These are phyloP conservation scores for Myotis findleyi DNA, from an alignment of 2,797 vertebrate genomes.

Conservation along the genomic window DNA sequence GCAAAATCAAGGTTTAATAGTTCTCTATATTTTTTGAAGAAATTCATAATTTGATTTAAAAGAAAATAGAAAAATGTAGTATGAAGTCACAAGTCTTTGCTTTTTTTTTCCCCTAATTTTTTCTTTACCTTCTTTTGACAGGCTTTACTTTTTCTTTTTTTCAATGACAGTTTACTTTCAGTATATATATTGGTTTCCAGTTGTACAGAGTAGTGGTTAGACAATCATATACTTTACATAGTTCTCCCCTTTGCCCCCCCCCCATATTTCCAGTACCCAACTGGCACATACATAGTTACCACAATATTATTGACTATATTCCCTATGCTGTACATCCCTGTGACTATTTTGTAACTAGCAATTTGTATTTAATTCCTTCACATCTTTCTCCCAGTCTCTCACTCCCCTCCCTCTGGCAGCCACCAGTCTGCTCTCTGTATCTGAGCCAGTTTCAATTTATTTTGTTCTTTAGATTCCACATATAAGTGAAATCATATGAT, in stretches of 20 bases:
- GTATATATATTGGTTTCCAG: neutral
- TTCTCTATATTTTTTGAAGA: neutral
- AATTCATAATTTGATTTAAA: constrained; percentile 38
- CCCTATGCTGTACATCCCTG: neutral
- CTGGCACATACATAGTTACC: neutral
- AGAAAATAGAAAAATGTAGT: neutral
- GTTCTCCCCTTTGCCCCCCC: neutral
- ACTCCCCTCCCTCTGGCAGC: neutral
- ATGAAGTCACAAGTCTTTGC: neutral
- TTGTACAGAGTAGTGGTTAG: neutral
- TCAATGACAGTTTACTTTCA: neutral
- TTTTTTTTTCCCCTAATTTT: neutral
- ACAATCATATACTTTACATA: neutral
- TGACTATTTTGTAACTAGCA: neutral
- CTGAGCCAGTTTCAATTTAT: neutral
- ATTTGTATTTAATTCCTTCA: neutral
- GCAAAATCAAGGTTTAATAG: neutral
- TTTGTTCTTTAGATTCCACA: neutral
- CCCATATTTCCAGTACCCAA: neutral
- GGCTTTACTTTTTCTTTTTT: neutral
- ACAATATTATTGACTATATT: neutral
- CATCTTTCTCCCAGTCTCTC: neutral
- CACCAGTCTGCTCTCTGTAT: neutral
- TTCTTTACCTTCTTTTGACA: neutral
- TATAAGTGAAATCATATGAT: neutral